Evolutionary conservation across 1,140 invertebrate genomes (phyloP), one percentile per base, ranked within the genome.

Genomic region (Copidosoma floridanum): DNA sequence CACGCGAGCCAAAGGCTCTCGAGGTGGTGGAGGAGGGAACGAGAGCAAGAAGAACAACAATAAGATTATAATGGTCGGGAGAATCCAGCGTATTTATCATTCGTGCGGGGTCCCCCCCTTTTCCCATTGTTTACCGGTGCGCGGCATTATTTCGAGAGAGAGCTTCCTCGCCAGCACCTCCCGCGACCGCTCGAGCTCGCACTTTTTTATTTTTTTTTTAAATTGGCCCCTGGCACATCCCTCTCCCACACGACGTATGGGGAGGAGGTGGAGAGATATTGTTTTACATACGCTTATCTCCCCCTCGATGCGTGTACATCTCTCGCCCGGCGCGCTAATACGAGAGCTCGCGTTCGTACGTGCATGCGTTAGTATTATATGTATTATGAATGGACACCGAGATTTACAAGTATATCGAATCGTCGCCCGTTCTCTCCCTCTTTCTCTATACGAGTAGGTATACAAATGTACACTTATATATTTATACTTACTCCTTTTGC

Each of bases 1-100:
- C 53, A 29, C n/a, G 40, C 20, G 55, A 29, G 20, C 48, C 43
- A 53, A 46, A 43, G 52, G 57, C 60, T 56, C 27, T 16, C 52
- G 16, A 21, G 54, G 54, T 46, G 59, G 23, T 23, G 12, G 14
- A 26, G 16, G 14, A n/a, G 35, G 23, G 26, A 32, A 10, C 4
- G 14, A 27, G 69, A 76, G 63, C 68, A 75, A 74, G 71, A 71
- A 76, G 66, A 70, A 67, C 71, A 77, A 77, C 72, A 77, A 78
- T 76, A 75, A 78, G 73, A 78, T 78, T 73, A 76, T 79, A 79
- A 79, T 75, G 75, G 75, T 69, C 70, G 66, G 64, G 71, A 67
- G 71, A 76, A 72, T 73, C 68, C 70, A 61, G 20, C 43, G 69
- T 75, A 78, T 77, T 76, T 77, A 78, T 78, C 74, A 78, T 76